Evolutionary conservation across 2,888 invertebrate species (phyloP).

Genomic region (Pristionchus exspectatus): DNA sequence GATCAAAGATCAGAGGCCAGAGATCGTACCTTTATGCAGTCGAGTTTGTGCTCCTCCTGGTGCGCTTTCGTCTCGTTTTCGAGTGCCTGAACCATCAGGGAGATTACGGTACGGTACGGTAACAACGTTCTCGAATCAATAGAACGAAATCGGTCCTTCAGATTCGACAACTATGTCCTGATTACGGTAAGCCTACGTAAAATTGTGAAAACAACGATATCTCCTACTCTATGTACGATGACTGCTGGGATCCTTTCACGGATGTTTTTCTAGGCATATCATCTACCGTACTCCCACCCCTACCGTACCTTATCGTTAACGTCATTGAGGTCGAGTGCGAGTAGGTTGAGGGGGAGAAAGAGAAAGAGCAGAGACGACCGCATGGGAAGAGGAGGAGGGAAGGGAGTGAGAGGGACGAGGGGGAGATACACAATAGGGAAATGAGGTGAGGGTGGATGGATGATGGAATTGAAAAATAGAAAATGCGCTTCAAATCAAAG

Average conservation of each 20-base stretch:
- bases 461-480: background rate
- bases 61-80: background rate
- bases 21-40: slow-evolving; percentile 3
- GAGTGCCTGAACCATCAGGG: background rate
- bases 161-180: no score
- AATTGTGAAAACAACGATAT: no score
- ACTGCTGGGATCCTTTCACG: no score
- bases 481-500: no score
- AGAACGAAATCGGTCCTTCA: no score
- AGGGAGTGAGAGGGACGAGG: slow-evolving; percentile 5
- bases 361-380: background rate
- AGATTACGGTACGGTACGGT: background rate
- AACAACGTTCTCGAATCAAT: background rate
- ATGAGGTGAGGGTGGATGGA: background rate
- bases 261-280: no score
- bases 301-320: slow-evolving; percentile 17
- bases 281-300: background rate
- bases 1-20: background rate
- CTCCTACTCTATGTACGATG: no score
- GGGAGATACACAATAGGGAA: background rate
- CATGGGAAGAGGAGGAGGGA: background rate
- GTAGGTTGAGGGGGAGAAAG: background rate
- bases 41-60: slow-evolving; percentile 14
- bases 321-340: slow-evolving; percentile 17
- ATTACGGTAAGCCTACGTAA: no score